A percentile compares a stretch with the other conserved stretches of the same genome.
phyloP scores from a whole-genome alignment of 2,113 vertebrate genomes.

The Coracopsis vasa region DNA sequence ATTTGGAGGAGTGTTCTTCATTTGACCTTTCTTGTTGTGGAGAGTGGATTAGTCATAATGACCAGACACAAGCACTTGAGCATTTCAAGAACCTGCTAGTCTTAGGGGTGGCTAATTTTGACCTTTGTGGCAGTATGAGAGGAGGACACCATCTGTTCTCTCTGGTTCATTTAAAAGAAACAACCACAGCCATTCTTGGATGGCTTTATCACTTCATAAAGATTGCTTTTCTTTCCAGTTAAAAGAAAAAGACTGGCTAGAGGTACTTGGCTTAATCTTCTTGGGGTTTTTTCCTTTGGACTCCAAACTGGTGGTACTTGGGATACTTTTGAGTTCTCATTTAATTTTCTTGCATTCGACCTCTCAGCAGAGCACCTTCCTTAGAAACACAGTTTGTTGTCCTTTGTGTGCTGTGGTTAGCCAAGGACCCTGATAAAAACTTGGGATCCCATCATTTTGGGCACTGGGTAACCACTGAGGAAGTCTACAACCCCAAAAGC shows the following conservation, averaged over 20 bases:
- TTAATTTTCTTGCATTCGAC: background rate
- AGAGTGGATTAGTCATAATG: constrained; percentile 53
- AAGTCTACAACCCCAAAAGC: background rate
- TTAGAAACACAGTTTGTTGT: background rate
- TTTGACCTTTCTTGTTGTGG: constrained; percentile 54
- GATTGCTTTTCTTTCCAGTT: background rate
- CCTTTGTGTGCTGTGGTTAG: background rate
- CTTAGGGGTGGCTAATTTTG: constrained; percentile 41
- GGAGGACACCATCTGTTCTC: constrained; percentile 43
- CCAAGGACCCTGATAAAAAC: background rate
- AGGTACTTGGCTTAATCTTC: background rate
- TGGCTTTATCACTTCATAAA: background rate
- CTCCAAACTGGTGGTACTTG: background rate
- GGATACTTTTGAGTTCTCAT: background rate
- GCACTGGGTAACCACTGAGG: background rate
- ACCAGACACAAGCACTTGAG: constrained; percentile 41
- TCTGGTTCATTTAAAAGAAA: constrained; percentile 28
- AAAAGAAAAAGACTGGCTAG: background rate
- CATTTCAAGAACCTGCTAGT: constrained; percentile 41
- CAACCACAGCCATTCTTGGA: background rate
- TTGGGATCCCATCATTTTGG: background rate
- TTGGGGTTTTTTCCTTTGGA: background rate
- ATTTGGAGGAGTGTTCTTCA: constrained; percentile 54
- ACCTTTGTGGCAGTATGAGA: constrained; percentile 21
- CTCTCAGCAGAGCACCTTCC: background rate